Base-by-base conservation (phyloP, 2,888 invertebrate species). In the Salpingus planirostris region DNA sequence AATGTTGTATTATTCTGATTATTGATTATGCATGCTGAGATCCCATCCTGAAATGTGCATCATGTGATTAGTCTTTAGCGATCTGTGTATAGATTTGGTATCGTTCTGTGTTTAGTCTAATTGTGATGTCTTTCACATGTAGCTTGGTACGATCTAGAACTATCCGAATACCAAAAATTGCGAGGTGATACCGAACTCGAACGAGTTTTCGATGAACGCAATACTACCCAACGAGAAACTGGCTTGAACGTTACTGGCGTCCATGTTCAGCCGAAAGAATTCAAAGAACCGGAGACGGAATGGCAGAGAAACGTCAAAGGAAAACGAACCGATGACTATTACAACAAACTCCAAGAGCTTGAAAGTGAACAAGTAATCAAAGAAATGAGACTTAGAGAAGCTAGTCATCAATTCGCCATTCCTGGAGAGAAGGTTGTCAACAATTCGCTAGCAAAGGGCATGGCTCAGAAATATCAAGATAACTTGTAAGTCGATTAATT, bases 101-200 rank as follows among this genome's bases (percentile, higher is more conserved):
- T 18, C 18, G 18, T 18, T 18, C 5, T 34, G 33, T 36, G 24
- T 29, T 38, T 29, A 25, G 29, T 24, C 3, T 26, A 12, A 32
- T 22, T n/a, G 21, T 23, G 8, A 23, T 22, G 25, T 24, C 28
- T 15, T 11, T 15, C 11, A 14, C 13, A 49, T 59, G 48, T 65
- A 85, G 91, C 91, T 54, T 92, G 91, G 91, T 92, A 92, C 71
- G 91, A 92, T 69, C 74, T 77, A 59, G 90, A 87, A 63, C 76
- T 88, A 60, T 73, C 81, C 46, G 78, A 79, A 60, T 90, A 88
- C 66, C 91, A 90, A 66, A 73, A 76, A 61, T 82, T 83, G 51
- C 80, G 89, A 46, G 70, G 76, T 62, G 85, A 82, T 52, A 85
- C 82, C 32, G 91, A 92, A 66, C 70, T 91, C 52, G 88, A 88